A percentile compares a stretch with the other conserved stretches of the same genome.
These are phyloP conservation scores for Centropus unirufus DNA, from an alignment of 2,113 vertebrate genomes.

Conservation along the genomic window DNA sequence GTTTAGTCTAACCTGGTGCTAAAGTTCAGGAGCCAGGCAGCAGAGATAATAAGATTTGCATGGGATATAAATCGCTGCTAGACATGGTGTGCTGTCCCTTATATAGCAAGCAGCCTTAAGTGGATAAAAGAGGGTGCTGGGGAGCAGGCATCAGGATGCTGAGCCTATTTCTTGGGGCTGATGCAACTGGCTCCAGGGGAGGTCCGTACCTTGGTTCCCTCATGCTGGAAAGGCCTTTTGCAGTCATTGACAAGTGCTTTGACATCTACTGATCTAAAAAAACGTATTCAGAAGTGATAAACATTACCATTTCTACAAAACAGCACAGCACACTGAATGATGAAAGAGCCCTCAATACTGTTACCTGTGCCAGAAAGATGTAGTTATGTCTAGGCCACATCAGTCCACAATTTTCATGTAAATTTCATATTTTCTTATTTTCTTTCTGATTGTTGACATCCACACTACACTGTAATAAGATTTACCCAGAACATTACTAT, in stretches of 20 bases:
- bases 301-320: accelerated
- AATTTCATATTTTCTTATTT: not conserved
- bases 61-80: not conserved
- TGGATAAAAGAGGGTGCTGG: slow-evolving; percentile 8
- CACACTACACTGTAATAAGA: not conserved
- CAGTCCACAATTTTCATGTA: not conserved
- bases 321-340: not conserved
- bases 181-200: not conserved
- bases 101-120: slow-evolving; percentile 4
- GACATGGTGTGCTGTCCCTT: not conserved
- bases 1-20: not conserved
- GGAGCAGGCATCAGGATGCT: accelerated
- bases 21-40: slow-evolving; percentile 34
- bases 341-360: not conserved
- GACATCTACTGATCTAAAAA: not conserved
- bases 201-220: not conserved
- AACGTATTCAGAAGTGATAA: not conserved
- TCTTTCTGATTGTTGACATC: slow-evolving; percentile 3
- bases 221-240: not conserved
- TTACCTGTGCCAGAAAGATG: not conserved
- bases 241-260: not conserved
- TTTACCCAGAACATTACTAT: slow-evolving; percentile 9
- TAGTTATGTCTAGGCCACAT: not conserved
- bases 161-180: not conserved
- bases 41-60: slow-evolving; percentile 44